Evolutionary conservation across 2,888 invertebrate species (phyloP).

Genomic region (Cephus pygmeus): DNA sequence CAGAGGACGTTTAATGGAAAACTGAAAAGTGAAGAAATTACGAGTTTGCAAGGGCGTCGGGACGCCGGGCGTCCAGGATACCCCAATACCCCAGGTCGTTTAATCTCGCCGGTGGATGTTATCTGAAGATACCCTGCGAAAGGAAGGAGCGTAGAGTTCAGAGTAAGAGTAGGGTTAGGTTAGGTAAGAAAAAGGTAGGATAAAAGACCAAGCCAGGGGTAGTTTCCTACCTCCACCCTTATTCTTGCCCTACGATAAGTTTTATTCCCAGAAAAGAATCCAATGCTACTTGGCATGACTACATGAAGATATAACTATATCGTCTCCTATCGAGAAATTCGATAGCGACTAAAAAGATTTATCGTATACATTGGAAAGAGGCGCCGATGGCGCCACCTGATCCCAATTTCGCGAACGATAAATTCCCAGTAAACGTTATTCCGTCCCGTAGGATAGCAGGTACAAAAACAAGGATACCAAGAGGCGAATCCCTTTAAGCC

Average conservation of each 20-base stretch:
- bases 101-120: not conserved
- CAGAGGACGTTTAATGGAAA: not conserved
- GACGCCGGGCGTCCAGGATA: no score
- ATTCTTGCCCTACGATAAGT: not conserved
- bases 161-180: not conserved
- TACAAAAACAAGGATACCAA: not conserved
- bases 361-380: not conserved
- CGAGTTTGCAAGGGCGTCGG: no score
- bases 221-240: not conserved
- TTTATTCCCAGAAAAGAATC: not conserved
- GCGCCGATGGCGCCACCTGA: slow-evolving; percentile 9
- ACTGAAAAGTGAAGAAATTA: not conserved
- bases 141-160: not conserved
- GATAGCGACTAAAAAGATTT: not conserved
- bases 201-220: not conserved
- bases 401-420: slow-evolving; percentile 22
- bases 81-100: not conserved
- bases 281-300: not conserved
- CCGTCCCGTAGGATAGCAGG: not conserved
- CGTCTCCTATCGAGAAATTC: not conserved
- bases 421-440: slow-evolving; percentile 11
- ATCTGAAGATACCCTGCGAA: not conserved
- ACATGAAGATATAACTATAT: not conserved
- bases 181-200: not conserved
- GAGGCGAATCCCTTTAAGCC: not conserved